Base-by-base conservation (phyloP, 2,888 invertebrate genomes). In the Caenorhabditis angaria region DNA sequence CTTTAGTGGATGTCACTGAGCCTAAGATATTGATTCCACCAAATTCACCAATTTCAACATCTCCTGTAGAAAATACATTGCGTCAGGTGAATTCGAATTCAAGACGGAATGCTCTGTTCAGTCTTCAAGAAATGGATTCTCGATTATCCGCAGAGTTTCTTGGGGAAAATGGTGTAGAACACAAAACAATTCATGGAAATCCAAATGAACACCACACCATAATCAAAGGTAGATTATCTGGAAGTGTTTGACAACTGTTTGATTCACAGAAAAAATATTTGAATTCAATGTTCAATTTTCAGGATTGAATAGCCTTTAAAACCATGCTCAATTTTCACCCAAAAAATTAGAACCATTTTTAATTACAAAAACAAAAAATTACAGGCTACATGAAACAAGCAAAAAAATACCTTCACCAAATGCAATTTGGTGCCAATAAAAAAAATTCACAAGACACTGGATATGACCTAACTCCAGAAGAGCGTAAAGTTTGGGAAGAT, bases 321-420 rank as follows among this genome's bases (percentile, higher is more conserved):
- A n/a, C n/a, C n/a, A n/a, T n/a, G n/a, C n/a, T n/a, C n/a, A n/a
- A n/a, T n/a, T n/a, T n/a, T n/a, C n/a, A n/a, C n/a, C n/a, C n/a
- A n/a, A n/a, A n/a, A n/a, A n/a, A n/a, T n/a, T n/a, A n/a, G n/a
- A n/a, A 6, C 18, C 20, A 61, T 24, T 24, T 47, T 35, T 57
- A 4, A 32, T 64, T 29, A 56, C n/a, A n/a, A 24, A 55, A 27
- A 8, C 12, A 35, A 12, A n/a, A n/a, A n/a, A 22, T 76, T 68
- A 64, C 67, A 66, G 84, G 76, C 25, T 85, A 85, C 58, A 77
- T 85, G 50, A 71, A 73, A 56, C 82, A 82, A 51, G 85, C 85
- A 6, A 83, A 82, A 59, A 76, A 77, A 56, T 77, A 81, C 35
- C 60, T 85, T 24, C 68, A 78, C 35, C 72, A 80, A 63, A 78